These are phyloP conservation scores for Halichoeres trimaculatus DNA, from an alignment of 2,113 vertebrate genomes.

Conservation along the genomic window DNA sequence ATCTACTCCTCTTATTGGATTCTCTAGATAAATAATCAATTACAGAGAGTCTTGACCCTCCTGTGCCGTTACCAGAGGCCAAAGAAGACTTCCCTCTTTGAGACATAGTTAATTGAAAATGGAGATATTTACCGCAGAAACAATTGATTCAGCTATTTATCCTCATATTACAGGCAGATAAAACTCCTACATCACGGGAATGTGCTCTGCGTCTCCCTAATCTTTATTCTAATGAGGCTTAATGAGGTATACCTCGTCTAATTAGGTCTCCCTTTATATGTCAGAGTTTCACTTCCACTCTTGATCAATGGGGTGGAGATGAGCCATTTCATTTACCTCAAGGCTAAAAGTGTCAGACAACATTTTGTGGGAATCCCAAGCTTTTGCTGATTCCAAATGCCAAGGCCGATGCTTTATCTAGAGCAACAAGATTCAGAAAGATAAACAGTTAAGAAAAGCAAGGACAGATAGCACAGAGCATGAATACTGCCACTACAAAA, in stretches of 20 bases:
- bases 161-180: conserved; percentile 26
- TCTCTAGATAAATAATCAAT: too few species aligned
- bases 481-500: too few species aligned
- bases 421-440: neutral
- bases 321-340: conserved; percentile 67
- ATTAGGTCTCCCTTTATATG: conserved; percentile 77
- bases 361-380: conserved; percentile 41
- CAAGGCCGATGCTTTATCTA: neutral
- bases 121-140: conserved; percentile 33
- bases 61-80: neutral
- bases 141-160: conserved; percentile 14
- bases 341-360: conserved; percentile 58
- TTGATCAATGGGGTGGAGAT: conserved; percentile 76
- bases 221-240: conserved; percentile 78
- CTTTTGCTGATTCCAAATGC: conserved; percentile 23
- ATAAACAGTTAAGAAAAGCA: conserved; percentile 15
- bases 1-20: too few species aligned
- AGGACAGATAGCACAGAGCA: neutral
- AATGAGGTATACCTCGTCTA: conserved; percentile 70
- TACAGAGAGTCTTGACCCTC: neutral
- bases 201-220: conserved; percentile 53
- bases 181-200: conserved; percentile 40
- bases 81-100: too few species aligned
- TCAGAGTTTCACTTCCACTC: conserved; percentile 68
- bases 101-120: neutral